Conservation (phyloP, 2,113 vertebrate genomes). For the Mesoclemmys tuberculata region DNA sequence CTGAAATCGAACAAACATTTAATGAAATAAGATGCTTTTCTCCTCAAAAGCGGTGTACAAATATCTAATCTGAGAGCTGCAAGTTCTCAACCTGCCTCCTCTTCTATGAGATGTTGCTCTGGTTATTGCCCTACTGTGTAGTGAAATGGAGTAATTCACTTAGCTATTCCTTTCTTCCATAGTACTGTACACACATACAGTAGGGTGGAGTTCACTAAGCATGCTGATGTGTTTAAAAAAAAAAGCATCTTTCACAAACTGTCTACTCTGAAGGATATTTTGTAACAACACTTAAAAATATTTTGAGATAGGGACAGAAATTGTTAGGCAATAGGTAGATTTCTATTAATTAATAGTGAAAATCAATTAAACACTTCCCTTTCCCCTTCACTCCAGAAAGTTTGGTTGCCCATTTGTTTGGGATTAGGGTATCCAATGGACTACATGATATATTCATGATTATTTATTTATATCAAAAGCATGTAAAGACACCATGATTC, state of each 20-base stretch:
- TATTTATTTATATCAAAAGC: neutral
- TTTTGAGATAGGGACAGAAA: neutral
- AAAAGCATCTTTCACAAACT: constrained; percentile 16
- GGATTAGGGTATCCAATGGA: neutral
- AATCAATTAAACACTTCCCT: neutral
- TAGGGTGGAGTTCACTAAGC: constrained; percentile 21
- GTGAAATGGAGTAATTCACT: constrained; percentile 57
- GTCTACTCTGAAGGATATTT: constrained; percentile 25
- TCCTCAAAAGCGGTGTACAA: constrained; percentile 45
- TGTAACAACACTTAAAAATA: constrained; percentile 2
- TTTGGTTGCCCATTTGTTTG: neutral
- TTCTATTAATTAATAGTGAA: neutral
- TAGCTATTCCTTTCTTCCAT: constrained; percentile 46
- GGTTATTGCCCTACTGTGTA: constrained; percentile 68
- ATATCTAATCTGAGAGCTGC: constrained; percentile 53
- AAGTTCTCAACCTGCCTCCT: constrained; percentile 38
- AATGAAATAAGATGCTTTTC: constrained; percentile 53
- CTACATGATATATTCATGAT: accelerated
- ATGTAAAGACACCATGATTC: neutral
- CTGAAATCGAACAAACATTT: constrained; percentile 62
- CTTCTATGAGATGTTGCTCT: constrained; percentile 49
- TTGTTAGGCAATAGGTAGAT: neutral
- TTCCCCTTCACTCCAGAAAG: neutral
- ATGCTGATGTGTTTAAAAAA: constrained; percentile 15
- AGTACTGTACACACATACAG: neutral